Evolutionary conservation across 2,888 invertebrate genomes (phyloP), one percentile per base, ranked within the genome.

Genomic region (Cistogaster globosa): DNA sequence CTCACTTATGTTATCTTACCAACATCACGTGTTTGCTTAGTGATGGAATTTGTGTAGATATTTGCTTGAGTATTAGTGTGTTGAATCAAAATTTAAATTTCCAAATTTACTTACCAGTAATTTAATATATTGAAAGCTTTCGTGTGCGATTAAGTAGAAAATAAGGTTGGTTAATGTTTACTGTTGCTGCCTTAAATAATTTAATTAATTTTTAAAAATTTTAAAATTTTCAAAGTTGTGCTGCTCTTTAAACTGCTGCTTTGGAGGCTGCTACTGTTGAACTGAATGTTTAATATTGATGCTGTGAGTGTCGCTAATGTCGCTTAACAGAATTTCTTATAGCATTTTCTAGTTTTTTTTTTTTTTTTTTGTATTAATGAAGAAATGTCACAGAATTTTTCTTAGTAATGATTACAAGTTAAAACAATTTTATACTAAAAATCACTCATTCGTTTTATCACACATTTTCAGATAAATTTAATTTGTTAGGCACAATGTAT

Each of bases 161-260:
- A 20, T 72, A 36, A 42, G 42, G 42, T 2, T 38, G 11, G n/a
- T n/a, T n/a, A n/a, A 38, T 38, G 38, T 38, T 45, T 48, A 20
- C 22, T 55, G 22, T 72, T 55, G 22, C 68, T 57, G 60, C 63
- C 63, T 58, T 68, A 63, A 81, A 77, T 81, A 72, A 81, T 69
- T 72, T 77, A 84, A 81, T 72, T 72, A 84, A 81, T 74, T 74
- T 74, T 81, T 77, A 62, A 51, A 48, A 81, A 81, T 81, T 77
- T 77, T 57, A 26, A 80, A 72, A 22, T 32, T 57, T 62, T 20
- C 32, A 6, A 63, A 62, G 11, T 53, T 12, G 55, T 67, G 60
- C 60, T 71, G 79, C 12, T 42, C 42, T 65, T 53, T 45, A 48
- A 45, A 12, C 1, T 36, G n/a, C 20, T 20, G 20, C 51, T 32